Percentiles rank a stretch among this genome's conserved stretches.
phyloP scores from a whole-genome alignment of 2,888 invertebrate species.

The Drosophila suboccidentalis region DNA sequence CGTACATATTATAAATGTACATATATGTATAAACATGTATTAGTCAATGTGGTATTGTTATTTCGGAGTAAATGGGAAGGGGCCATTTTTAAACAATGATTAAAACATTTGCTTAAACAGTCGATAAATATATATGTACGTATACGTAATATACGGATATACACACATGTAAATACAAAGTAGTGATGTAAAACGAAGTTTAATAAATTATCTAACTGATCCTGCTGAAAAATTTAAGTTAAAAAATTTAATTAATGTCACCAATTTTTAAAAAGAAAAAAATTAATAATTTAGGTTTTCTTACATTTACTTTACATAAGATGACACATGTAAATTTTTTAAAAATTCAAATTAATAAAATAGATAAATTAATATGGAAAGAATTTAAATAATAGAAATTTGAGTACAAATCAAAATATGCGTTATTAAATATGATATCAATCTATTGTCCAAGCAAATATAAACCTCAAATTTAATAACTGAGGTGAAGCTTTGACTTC shows the following conservation, averaged over 20 bases:
- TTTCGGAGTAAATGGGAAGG: background rate
- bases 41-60: constrained; percentile 3
- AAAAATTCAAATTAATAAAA: background rate
- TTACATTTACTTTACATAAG: too few relatives aligned
- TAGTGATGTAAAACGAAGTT: too few relatives aligned
- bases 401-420: background rate
- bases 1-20: background rate
- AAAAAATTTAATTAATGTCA: too few relatives aligned
- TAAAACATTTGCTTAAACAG: constrained; percentile 13
- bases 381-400: background rate
- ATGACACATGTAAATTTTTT: too few relatives aligned
- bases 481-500: background rate
- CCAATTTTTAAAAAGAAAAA: too few relatives aligned
- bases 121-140: background rate
- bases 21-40: background rate
- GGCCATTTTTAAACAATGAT: constrained; percentile 2
- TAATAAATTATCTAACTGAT: too few relatives aligned
- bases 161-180: too few relatives aligned
- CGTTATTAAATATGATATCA: background rate
- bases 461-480: constrained; percentile 6
- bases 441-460: background rate
- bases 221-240: too few relatives aligned
- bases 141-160: background rate
- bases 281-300: too few relatives aligned
- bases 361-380: background rate